Conservation (phyloP, 1,140 invertebrate species). For the Heliconius eleuchia region DNA sequence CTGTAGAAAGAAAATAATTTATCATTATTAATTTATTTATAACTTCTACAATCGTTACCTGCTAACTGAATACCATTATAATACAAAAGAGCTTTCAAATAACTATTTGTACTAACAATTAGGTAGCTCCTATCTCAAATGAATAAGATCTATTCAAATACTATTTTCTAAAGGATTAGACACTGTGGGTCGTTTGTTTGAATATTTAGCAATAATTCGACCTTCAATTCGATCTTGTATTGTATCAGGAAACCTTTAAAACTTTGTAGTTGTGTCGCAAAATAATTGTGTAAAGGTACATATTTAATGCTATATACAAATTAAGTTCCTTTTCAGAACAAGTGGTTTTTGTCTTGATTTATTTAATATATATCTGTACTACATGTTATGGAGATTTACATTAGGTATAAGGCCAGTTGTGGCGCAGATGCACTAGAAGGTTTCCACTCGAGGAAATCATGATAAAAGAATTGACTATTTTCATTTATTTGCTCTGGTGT, state of each 20-base stretch:
- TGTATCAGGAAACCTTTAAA: not conserved
- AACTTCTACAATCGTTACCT: not conserved
- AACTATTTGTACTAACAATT: not conserved
- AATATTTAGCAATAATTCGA: conserved; percentile 24
- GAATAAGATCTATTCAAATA: conserved; percentile 10
- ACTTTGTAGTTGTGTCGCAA: no score
- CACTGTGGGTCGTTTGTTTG: conserved; percentile 19
- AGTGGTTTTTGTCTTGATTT: no score
- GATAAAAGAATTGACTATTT: no score
- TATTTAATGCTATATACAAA: no score
- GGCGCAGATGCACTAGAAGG: no score
- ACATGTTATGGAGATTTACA: no score
- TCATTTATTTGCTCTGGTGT: no score
- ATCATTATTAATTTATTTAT: not conserved
- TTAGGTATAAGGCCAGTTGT: no score
- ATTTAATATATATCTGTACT: no score
- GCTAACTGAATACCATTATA: conserved; percentile 2
- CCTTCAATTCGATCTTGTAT: conserved; percentile 24
- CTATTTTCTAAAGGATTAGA: not conserved
- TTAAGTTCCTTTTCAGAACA: no score
- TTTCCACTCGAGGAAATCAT: no score
- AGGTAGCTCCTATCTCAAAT: conserved; percentile 9
- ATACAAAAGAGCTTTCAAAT: conserved; percentile 7
- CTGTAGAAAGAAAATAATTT: not conserved
- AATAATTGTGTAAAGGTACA: no score